Evolutionary conservation across 2,797 vertebrate genomes (phyloP).

Genomic region (Halcyon leucocephala): DNA sequence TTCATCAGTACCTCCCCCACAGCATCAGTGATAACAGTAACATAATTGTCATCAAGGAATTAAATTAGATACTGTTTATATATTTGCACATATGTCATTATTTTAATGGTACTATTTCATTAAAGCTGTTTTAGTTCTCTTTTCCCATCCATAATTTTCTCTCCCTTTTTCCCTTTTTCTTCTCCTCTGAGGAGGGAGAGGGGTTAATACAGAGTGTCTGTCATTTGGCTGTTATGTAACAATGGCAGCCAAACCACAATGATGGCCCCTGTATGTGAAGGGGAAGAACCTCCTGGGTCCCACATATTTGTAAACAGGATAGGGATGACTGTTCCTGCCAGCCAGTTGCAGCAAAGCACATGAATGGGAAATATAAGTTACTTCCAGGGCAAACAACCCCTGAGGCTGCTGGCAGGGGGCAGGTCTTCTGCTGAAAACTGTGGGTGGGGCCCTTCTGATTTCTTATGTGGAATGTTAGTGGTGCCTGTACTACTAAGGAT

Average conservation of each 20-base stretch:
- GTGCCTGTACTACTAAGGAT: background rate
- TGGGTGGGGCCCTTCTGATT: fast-evolving
- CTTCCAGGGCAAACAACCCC: background rate
- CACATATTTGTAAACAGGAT: background rate
- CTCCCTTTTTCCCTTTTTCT: background rate
- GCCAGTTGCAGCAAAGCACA: background rate
- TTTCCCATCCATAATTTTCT: background rate
- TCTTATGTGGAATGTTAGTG: fast-evolving
- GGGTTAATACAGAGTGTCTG: background rate
- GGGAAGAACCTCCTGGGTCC: background rate
- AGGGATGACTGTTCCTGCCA: background rate
- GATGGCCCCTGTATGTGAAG: too few relatives aligned
- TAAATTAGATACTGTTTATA: too few relatives aligned
- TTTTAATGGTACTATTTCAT: too few relatives aligned
- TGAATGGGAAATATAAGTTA: background rate
- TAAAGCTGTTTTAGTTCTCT: too few relatives aligned
- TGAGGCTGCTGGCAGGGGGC: background rate
- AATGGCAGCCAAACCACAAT: background rate
- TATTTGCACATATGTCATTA: too few relatives aligned
- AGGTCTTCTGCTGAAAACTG: background rate
- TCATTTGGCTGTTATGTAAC: background rate
- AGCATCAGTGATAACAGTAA: too few relatives aligned
- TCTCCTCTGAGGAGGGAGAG: background rate
- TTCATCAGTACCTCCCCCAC: too few relatives aligned
- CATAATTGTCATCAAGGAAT: too few relatives aligned